Conservation (phyloP, 2,113 vertebrate species). For the Sarotherodon lohbergeri region DNA sequence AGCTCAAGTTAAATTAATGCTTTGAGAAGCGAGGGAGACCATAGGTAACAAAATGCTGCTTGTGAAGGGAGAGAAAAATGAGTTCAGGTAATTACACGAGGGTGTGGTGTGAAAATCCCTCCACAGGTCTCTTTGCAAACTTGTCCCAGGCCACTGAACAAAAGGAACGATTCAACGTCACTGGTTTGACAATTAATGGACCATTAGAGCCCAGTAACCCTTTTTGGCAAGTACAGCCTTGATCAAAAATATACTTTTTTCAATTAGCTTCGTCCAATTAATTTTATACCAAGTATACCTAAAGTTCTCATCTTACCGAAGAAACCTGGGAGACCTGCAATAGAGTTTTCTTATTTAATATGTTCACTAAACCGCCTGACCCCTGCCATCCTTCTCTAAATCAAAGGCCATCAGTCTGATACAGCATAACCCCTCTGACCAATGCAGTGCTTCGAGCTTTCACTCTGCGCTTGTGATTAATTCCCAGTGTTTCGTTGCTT, state of each 20-base stretch:
- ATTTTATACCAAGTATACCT: constrained; percentile 26
- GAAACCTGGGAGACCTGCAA: not conserved
- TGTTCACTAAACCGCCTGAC: not conserved
- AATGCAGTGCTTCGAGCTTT: constrained; percentile 13
- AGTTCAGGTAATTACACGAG: constrained; percentile 25
- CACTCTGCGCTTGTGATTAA: constrained; percentile 47
- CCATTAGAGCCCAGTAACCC: not conserved
- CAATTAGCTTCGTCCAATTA: constrained; percentile 51
- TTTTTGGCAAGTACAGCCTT: not conserved
- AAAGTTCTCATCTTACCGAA: constrained; percentile 12
- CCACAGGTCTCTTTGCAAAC: not conserved
- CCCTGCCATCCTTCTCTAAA: not conserved
- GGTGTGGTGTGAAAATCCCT: constrained; percentile 8
- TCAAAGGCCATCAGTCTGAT: constrained; percentile 22
- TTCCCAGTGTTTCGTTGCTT: constrained; percentile 45
- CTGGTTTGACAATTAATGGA: constrained; percentile 22
- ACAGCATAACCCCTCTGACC: constrained; percentile 8
- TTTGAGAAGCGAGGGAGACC: not conserved
- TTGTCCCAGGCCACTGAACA: constrained; percentile 25
- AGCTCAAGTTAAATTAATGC: constrained; percentile 3
- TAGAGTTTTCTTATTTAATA: constrained; percentile 21
- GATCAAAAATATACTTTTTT: constrained; percentile 41
- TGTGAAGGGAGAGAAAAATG: not conserved
- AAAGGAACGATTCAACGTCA: not conserved
- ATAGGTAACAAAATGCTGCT: not conserved